These are phyloP conservation scores for Saturnia japonica DNA, from an alignment of 2,888 invertebrate genomes.

Conservation along the genomic window DNA sequence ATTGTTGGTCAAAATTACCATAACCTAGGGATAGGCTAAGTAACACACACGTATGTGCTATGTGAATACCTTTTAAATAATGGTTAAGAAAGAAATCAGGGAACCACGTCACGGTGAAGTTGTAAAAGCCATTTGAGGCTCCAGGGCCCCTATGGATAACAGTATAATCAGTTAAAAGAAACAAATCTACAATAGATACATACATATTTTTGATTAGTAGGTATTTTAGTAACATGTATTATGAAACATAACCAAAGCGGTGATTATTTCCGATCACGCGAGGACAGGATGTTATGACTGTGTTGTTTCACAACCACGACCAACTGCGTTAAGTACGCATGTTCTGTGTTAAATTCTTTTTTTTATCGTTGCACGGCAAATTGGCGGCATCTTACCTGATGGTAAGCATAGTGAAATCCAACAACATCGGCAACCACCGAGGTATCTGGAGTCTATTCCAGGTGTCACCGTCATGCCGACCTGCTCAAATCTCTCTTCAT, in stretches of 20 bases:
- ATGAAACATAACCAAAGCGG: background rate
- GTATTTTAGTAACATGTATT: conserved; percentile 18
- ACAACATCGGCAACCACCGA: too few relatives aligned
- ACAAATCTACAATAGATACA: background rate
- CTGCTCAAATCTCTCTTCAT: too few relatives aligned
- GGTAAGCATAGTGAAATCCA: too few relatives aligned
- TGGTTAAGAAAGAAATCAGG: background rate
- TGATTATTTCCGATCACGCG: conserved; percentile 32
- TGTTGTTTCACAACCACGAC: conserved; percentile 23
- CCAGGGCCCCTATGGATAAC: too few relatives aligned
- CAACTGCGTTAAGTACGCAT: conserved; percentile 1
- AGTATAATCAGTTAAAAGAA: too few relatives aligned
- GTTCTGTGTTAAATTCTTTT: background rate
- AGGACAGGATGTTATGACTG: conserved; percentile 35
- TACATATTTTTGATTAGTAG: conserved; percentile 4
- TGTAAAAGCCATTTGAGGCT: too few relatives aligned
- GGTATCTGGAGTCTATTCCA: too few relatives aligned
- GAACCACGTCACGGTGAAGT: too few relatives aligned
- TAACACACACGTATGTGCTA: background rate
- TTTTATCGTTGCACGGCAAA: background rate
- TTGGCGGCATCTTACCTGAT: too few relatives aligned
- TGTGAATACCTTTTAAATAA: background rate
- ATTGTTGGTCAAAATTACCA: background rate
- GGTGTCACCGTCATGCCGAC: too few relatives aligned
- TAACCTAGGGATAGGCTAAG: background rate